These are phyloP conservation scores for Zosterops japonicus DNA, from an alignment of 2,113 vertebrate species.

Conservation along the genomic window DNA sequence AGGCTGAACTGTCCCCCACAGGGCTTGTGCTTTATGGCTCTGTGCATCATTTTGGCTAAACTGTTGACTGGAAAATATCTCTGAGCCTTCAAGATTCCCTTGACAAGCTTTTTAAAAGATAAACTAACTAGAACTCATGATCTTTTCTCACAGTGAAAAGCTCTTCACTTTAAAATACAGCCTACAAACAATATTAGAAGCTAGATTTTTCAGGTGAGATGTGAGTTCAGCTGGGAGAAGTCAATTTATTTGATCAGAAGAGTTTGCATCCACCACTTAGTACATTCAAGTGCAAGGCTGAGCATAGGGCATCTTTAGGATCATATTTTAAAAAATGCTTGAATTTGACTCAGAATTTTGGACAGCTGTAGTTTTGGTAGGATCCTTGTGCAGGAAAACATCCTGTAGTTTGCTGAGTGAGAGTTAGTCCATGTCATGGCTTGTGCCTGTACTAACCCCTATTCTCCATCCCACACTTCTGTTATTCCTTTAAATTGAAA, in stretches of 20 bases:
- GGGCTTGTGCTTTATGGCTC: neutral
- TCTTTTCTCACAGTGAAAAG: neutral
- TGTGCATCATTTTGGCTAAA: neutral
- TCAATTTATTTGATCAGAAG: fast-evolving
- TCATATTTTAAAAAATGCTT: neutral
- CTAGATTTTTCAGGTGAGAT: neutral
- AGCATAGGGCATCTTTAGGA: neutral
- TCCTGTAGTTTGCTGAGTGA: neutral
- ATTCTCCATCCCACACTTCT: neutral
- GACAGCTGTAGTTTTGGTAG: neutral
- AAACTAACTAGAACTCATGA: neutral
- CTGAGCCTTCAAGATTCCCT: neutral
- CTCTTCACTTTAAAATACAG: neutral
- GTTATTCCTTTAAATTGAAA: neutral
- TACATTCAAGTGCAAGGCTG: neutral
- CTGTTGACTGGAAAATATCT: neutral
- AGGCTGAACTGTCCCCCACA: neutral
- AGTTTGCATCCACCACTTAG: neutral
- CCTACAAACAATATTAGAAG: neutral
- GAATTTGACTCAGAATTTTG: neutral
- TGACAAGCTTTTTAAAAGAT: neutral
- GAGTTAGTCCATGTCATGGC: neutral
- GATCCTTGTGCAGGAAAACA: neutral
- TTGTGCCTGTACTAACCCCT: neutral
- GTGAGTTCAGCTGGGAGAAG: neutral